Percentiles rank a stretch among this genome's conserved stretches.
Evolutionary conservation across 2,888 invertebrate species (phyloP).

Genomic region (Elmis aenea): DNA sequence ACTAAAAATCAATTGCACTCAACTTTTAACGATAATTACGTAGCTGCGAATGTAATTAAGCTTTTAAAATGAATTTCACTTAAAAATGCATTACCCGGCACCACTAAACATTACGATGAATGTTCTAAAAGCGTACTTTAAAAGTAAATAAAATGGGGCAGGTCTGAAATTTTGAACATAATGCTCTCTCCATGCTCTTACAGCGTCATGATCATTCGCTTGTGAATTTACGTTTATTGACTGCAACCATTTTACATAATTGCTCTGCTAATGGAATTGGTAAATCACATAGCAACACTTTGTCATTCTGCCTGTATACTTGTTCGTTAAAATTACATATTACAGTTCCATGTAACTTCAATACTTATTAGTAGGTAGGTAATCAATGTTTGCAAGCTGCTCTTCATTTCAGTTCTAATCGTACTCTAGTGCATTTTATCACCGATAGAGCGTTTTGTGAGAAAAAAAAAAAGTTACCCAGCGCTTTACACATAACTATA

Average conservation of each 20-base stretch:
- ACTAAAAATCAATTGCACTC: too few species aligned
- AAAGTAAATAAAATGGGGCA: slow-evolving; percentile 18
- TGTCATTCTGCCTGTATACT: slow-evolving; percentile 5
- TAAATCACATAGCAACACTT: slow-evolving; percentile 28
- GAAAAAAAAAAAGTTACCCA: too few species aligned
- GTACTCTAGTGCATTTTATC: too few species aligned
- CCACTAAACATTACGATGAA: slow-evolving; percentile 14
- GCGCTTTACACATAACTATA: too few species aligned
- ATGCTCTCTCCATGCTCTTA: slow-evolving; percentile 16
- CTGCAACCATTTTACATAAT: slow-evolving; percentile 36
- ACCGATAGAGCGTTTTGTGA: too few species aligned
- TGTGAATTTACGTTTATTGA: slow-evolving; percentile 35
- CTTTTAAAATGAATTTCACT: slow-evolving; percentile 16
- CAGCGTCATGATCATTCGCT: slow-evolving; percentile 15
- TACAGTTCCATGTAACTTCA: too few species aligned
- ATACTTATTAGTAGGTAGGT: too few species aligned
- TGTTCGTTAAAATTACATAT: too few species aligned
- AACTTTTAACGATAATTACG: too few species aligned
- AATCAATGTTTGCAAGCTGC: too few species aligned
- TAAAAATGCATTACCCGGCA: slow-evolving; percentile 10
- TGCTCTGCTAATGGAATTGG: slow-evolving; percentile 35
- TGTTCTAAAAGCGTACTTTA: slow-evolving; percentile 14
- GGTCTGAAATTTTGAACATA: slow-evolving; percentile 17
- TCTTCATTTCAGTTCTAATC: too few species aligned
- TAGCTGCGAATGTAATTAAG: too few species aligned